Conservation (phyloP, 2,888 invertebrate genomes). For the Chymomyza caudatula region DNA sequence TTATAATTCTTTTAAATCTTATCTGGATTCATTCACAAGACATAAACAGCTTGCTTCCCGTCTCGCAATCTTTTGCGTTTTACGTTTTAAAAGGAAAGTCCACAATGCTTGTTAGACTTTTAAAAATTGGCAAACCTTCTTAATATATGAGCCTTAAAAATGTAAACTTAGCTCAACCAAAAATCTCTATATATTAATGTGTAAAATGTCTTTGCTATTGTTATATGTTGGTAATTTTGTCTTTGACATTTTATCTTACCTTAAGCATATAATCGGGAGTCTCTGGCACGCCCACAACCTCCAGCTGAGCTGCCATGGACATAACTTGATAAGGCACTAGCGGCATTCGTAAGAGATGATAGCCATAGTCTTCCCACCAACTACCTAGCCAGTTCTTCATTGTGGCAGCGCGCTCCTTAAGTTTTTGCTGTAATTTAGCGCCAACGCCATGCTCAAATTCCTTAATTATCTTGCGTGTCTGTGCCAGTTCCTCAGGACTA, state of each 20-base stretch:
- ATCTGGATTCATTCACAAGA: background rate
- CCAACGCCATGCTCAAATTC: slow-evolving; percentile 80
- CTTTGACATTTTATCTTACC: slow-evolving; percentile 32
- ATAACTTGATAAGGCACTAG: slow-evolving; percentile 80
- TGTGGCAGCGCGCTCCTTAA: slow-evolving; percentile 77
- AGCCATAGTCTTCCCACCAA: slow-evolving; percentile 81
- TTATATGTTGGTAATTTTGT: background rate
- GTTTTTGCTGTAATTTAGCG: slow-evolving; percentile 77
- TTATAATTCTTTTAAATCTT: background rate
- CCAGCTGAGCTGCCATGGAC: slow-evolving; percentile 75
- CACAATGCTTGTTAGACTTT: background rate
- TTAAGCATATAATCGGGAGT: slow-evolving; percentile 65
- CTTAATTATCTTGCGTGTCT: slow-evolving; percentile 78
- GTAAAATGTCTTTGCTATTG: too few species aligned
- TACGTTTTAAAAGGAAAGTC: background rate
- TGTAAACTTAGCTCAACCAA: too few species aligned
- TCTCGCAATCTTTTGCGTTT: background rate
- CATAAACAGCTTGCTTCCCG: background rate
- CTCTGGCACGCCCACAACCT: slow-evolving; percentile 68
- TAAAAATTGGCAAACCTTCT: background rate
- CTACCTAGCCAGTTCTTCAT: slow-evolving; percentile 80
- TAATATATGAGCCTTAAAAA: background rate
- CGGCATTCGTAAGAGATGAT: slow-evolving; percentile 79
- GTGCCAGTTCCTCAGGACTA: slow-evolving; percentile 77
- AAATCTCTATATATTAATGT: too few species aligned